These are phyloP conservation scores for Mylabris phalerata DNA, from an alignment of 1,140 invertebrate genomes.

Conservation along the genomic window DNA sequence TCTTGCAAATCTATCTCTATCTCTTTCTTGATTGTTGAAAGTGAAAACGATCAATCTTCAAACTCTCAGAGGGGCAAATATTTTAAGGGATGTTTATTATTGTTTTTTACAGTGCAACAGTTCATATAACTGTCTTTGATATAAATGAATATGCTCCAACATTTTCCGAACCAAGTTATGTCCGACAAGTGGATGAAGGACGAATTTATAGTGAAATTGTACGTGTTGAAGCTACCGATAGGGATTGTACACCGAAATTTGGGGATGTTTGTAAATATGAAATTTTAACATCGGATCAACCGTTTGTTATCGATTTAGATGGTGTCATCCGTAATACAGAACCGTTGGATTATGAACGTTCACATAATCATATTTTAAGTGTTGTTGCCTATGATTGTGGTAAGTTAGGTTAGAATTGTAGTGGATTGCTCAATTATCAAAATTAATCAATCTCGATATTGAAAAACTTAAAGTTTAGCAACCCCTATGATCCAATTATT, in stretches of 20 bases:
- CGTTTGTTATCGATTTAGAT: constrained; percentile 88
- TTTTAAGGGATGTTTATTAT: constrained; percentile 5
- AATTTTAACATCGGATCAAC: constrained; percentile 81
- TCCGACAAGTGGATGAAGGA: constrained; percentile 85
- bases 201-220: constrained; percentile 84
- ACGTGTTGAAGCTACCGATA: constrained; percentile 81
- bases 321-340: constrained; percentile 86
- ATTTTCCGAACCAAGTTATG: constrained; percentile 82
- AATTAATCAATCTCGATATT: no score
- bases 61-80: no score
- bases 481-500: no score
- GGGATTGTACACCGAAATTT: constrained; percentile 86
- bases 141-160: constrained; percentile 91
- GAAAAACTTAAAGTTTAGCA: no score
- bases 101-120: constrained; percentile 70
- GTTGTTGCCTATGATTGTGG: constrained; percentile 96
- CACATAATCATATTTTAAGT: constrained; percentile 92
- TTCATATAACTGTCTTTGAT: constrained; percentile 91
- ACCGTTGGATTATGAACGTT: constrained; percentile 81
- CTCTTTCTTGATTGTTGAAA: no score
- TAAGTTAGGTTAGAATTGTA: constrained; percentile 32
- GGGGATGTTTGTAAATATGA: constrained; percentile 95
- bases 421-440: no score
- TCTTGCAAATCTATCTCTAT: no score
- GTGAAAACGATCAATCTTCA: no score